These are phyloP conservation scores for Eleginops maclovinus DNA, from an alignment of 2,113 vertebrate genomes.

Conservation along the genomic window DNA sequence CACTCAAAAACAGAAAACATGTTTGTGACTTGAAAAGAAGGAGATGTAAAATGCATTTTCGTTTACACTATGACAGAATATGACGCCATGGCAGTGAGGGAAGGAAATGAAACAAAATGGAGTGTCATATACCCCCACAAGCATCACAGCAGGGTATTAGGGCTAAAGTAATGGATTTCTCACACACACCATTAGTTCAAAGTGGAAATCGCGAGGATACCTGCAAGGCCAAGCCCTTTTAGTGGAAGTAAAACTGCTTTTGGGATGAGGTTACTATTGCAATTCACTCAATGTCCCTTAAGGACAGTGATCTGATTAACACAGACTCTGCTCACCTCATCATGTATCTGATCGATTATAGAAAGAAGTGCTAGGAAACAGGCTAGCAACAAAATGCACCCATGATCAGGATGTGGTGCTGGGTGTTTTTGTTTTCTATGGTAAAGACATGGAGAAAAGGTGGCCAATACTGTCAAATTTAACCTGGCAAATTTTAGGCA, in stretches of 20 bases:
- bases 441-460: neutral
- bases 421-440: conserved; percentile 14
- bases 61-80: conserved; percentile 17
- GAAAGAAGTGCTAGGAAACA: neutral
- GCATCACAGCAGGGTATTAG: conserved; percentile 64
- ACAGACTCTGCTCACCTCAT: conserved; percentile 9
- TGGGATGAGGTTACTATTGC: conserved; percentile 10
- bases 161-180: conserved; percentile 74
- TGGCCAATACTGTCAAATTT: no score
- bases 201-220: conserved; percentile 60
- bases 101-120: conserved; percentile 71
- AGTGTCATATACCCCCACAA: conserved; percentile 63
- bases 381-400: neutral
- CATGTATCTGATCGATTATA: neutral
- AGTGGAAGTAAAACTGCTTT: conserved; percentile 36
- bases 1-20: conserved; percentile 41
- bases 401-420: neutral
- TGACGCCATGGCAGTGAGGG: conserved; percentile 40
- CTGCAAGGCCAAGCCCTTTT: conserved; percentile 48
- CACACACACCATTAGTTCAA: conserved; percentile 72
- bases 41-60: neutral
- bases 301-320: conserved; percentile 18
- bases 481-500: no score
- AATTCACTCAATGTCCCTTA: conserved; percentile 33
- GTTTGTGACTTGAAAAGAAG: conserved; percentile 25